Evolutionary conservation across 2,797 vertebrate genomes (phyloP), one percentile per base, ranked within the genome.

Genomic region (Cyprinella venusta): DNA sequence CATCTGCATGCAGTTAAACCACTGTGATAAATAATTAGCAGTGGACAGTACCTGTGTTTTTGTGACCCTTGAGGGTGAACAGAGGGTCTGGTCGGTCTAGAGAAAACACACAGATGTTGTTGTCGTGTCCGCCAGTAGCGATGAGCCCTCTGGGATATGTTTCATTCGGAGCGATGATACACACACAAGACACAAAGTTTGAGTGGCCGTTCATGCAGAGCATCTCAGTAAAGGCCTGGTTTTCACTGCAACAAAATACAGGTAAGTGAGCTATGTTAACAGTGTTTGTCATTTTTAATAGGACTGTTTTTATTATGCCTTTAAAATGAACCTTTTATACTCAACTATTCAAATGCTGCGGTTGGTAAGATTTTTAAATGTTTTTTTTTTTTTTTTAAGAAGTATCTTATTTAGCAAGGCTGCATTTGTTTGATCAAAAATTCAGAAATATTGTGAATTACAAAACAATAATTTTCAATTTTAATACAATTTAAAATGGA

Each of bases 181-280:
- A 99, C 19, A 99, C 98, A 72, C 96, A 98, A 72, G 98, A 98
- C 24, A 99, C 96, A 92, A 98, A 99, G 90, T 97, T 98, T 59
- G 95, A 95, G 91, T 99, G 98, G 80, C 97, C 98, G 6, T 95
- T 96, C 96, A 99, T 96, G 81, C 96, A 97, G 86, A 96, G 96
- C 93, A 97, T 95, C 94, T 99, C 97, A 81, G 94, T 94, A 93
- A 97, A 99, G 56, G 95, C 93, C 85, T 91, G 94, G 91, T 94
- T 95, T 88, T 95, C 93, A 92, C 97, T 99, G 92, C 88, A 50
- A 71, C n/a, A 26, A 78, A 36, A 52, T 13, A 79, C 54, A 71
- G 12, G 30, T 59, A 21, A 68, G 50, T 30, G 18, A 68, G 26
- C 26, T 4, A 16, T 1, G 26, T 63, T 63, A 6, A 81, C 19